Conservation (phyloP, 2,797 vertebrate species). For the Trichosurus vulpecula region DNA sequence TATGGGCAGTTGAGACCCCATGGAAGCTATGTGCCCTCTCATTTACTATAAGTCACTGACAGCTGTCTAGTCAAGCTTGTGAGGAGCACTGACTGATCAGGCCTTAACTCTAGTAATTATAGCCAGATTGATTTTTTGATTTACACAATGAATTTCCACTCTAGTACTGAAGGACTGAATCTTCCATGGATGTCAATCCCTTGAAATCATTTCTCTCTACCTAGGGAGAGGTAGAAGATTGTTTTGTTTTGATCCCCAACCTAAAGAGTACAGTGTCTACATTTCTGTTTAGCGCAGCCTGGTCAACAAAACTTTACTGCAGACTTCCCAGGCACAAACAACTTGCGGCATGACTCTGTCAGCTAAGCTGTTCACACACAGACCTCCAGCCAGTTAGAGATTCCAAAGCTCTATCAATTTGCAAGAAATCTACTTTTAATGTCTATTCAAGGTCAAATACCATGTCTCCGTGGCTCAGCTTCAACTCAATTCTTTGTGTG, state of each 20-base stretch:
- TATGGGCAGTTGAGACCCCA: neutral
- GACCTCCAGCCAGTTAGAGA: neutral
- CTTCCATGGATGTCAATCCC: neutral
- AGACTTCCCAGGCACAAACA: neutral
- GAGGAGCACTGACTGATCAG: neutral
- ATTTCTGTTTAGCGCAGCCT: neutral
- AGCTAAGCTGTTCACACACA: neutral
- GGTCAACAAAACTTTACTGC: neutral
- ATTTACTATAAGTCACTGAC: neutral
- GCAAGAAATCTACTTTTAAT: neutral
- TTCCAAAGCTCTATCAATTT: neutral
- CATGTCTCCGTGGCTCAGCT: slow-evolving; percentile 44
- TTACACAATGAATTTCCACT: slow-evolving; percentile 3
- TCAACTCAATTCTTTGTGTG: slow-evolving; percentile 64
- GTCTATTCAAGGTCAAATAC: slow-evolving; percentile 39
- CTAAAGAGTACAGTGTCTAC: neutral
- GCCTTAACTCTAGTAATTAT: neutral
- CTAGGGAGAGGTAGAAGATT: neutral
- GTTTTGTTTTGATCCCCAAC: neutral
- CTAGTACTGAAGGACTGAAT: neutral
- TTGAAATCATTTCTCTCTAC: neutral
- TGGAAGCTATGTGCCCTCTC: neutral
- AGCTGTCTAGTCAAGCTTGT: slow-evolving; percentile 13
- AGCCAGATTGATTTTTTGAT: slow-evolving; percentile 13
- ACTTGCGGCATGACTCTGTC: neutral